A percentile compares a stretch with the other conserved stretches of the same genome.
phyloP scores from a whole-genome alignment of 1,140 invertebrate species.

The Subanguina moxae region DNA sequence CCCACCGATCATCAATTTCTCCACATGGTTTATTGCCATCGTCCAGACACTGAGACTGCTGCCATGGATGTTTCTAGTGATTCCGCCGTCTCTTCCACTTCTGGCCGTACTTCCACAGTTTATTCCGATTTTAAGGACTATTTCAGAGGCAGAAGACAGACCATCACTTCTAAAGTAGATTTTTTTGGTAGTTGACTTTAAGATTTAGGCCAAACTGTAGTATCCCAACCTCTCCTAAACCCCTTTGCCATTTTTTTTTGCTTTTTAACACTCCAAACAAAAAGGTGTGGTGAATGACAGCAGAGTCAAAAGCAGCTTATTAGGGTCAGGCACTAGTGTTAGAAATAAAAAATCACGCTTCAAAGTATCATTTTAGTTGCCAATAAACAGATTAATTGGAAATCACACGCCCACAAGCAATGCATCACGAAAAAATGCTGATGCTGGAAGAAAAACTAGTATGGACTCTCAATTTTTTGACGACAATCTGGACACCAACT shows the following conservation, averaged over 20 bases:
- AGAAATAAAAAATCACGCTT: no score
- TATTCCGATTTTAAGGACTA: constrained; percentile 10
- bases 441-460: background rate
- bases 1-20: background rate
- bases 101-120: background rate
- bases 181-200: background rate
- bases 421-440: background rate
- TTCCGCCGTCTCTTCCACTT: constrained; percentile 1
- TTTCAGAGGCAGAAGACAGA: constrained; percentile 2
- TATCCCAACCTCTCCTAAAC: no score
- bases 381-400: background rate
- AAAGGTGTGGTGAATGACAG: no score
- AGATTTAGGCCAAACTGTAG: no score
- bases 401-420: background rate
- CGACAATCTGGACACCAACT: background rate
- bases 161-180: constrained; percentile 7
- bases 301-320: no score
- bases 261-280: no score
- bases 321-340: no score
- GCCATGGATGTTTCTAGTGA: background rate
- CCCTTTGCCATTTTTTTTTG: no score
- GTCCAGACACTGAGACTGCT: background rate
- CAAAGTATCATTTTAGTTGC: background rate
- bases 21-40: background rate
- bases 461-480: constrained; percentile 3